These are phyloP conservation scores for Metopolophium dirhodum DNA, from an alignment of 1,140 invertebrate genomes.

Conservation along the genomic window DNA sequence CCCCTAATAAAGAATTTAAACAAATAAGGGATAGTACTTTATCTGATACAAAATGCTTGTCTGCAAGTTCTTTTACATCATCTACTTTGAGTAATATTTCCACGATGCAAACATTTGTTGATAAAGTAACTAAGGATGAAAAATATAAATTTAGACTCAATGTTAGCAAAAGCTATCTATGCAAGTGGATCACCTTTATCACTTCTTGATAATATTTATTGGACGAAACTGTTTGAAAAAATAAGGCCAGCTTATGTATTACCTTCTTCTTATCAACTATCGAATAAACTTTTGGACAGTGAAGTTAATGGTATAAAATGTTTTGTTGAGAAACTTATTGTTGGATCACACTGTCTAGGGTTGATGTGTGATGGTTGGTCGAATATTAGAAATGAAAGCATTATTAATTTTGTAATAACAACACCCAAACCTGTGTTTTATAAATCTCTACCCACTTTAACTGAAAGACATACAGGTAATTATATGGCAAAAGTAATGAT, in stretches of 20 bases:
- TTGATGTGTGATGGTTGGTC: not conserved
- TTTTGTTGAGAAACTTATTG: slow-evolving; percentile 56
- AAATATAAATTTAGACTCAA: slow-evolving; percentile 2
- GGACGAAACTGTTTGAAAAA: slow-evolving; percentile 59
- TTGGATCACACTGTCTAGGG: not conserved
- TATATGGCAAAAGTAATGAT: slow-evolving; percentile 60
- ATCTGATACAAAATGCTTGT: not conserved
- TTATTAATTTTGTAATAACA: slow-evolving; percentile 60
- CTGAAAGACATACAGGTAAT: slow-evolving; percentile 60
- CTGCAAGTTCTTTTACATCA: not conserved
- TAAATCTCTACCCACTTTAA: slow-evolving; percentile 59
- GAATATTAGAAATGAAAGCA: slow-evolving; percentile 5
- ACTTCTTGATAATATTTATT: slow-evolving; percentile 59
- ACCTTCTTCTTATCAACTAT: slow-evolving; percentile 56
- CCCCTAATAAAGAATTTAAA: not conserved
- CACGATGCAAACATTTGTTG: not conserved
- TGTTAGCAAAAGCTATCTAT: slow-evolving; percentile 57
- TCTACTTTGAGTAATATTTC: not conserved
- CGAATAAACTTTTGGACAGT: slow-evolving; percentile 58
- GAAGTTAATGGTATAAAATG: slow-evolving; percentile 48
- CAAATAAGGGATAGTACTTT: not conserved
- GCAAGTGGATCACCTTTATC: slow-evolving; percentile 58
- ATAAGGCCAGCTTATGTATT: slow-evolving; percentile 55
- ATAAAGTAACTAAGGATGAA: not conserved
- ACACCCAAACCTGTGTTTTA: slow-evolving; percentile 61